Conservation (phyloP, 2,113 vertebrate species). For the Microcebus ravelobensis region DNA sequence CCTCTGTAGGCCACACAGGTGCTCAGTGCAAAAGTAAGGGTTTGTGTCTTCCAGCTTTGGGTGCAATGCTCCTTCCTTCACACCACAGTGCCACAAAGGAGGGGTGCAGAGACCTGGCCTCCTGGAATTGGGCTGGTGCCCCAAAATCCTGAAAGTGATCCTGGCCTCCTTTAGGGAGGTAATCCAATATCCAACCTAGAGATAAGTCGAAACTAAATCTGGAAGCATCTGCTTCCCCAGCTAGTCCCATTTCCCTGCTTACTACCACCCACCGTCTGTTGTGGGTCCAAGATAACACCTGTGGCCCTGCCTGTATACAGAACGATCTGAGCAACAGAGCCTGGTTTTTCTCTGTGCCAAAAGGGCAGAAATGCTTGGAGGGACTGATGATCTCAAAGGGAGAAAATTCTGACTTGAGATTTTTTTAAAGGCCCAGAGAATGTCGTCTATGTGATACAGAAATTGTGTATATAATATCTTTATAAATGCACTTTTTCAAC, state of each 20-base stretch:
- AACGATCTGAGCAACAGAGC: neutral
- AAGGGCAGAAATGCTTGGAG: neutral
- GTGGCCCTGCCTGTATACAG: neutral
- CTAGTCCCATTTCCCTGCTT: neutral
- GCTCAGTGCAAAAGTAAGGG: neutral
- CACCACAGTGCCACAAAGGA: too few species aligned
- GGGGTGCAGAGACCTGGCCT: neutral
- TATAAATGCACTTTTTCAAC: neutral
- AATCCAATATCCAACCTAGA: neutral
- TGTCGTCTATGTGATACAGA: neutral
- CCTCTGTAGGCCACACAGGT: neutral
- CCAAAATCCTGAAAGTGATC: neutral
- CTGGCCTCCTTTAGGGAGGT: neutral
- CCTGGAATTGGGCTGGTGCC: neutral
- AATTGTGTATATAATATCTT: neutral
- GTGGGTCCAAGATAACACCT: neutral
- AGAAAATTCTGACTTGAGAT: neutral
- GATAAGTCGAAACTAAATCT: neutral
- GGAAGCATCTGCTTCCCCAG: neutral
- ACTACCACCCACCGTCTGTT: fast-evolving
- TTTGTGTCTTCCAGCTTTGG: neutral
- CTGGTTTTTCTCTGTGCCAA: neutral
- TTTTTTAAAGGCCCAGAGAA: constrained; percentile 3
- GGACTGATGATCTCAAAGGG: neutral
- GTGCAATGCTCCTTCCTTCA: neutral